Conservation (phyloP, 2,888 invertebrate species). For the Pseudoips prasinana region DNA sequence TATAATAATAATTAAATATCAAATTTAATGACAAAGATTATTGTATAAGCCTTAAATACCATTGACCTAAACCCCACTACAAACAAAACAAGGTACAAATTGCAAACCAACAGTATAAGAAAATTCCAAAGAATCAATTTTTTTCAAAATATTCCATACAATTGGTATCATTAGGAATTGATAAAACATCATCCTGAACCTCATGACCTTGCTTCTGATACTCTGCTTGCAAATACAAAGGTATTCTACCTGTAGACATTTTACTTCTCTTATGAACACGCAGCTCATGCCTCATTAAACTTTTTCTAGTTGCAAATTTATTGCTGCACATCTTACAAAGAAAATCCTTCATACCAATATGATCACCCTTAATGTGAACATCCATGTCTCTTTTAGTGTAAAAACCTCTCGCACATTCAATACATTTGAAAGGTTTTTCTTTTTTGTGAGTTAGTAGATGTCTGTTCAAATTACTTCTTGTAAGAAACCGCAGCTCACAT, state of each 20-base stretch:
- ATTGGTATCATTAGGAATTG: no score
- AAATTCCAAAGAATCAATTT: no score
- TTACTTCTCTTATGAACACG: slow-evolving; percentile 60
- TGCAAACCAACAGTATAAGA: no score
- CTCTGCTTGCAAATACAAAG: slow-evolving; percentile 57
- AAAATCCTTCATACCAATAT: slow-evolving; percentile 54
- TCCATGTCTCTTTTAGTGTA: slow-evolving; percentile 51
- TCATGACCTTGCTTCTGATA: slow-evolving; percentile 29
- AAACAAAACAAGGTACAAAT: no score
- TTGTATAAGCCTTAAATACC: no score
- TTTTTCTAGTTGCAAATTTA: slow-evolving; percentile 56
- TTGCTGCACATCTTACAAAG: slow-evolving; percentile 52
- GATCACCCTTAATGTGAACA: slow-evolving; percentile 53
- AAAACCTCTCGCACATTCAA: slow-evolving; percentile 53
- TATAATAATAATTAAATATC: no score
- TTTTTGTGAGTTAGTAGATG: slow-evolving; percentile 56
- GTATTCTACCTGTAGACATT: slow-evolving; percentile 57
- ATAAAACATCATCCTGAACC: not conserved
- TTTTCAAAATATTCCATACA: no score
- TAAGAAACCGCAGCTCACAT: slow-evolving; percentile 51
- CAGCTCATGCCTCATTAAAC: slow-evolving; percentile 58
- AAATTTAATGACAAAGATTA: no score
- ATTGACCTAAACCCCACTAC: no score
- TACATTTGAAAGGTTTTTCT: slow-evolving; percentile 51
- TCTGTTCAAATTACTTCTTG: slow-evolving; percentile 57